Evolutionary conservation across 1,140 invertebrate genomes (phyloP).

Genomic region (Uloborus diversus): DNA sequence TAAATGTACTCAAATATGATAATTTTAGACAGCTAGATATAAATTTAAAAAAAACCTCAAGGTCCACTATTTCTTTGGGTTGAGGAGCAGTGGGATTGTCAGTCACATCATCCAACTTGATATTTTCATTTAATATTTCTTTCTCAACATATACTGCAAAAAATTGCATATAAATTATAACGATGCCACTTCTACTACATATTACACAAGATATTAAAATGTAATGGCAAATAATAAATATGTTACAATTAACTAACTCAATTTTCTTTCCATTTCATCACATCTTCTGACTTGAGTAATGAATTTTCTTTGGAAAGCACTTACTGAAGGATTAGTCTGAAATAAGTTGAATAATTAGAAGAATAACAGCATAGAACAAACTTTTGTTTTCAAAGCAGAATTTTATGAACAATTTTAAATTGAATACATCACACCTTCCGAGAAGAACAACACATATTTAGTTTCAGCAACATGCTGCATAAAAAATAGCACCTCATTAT

Average conservation of each 20-base stretch:
- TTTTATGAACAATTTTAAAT: background rate
- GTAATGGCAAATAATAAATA: too few species aligned
- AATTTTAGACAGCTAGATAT: background rate
- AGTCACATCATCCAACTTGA: slow-evolving; percentile 80
- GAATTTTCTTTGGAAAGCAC: slow-evolving; percentile 66
- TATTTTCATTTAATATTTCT: slow-evolving; percentile 92
- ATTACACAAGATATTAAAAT: too few species aligned
- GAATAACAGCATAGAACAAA: too few species aligned
- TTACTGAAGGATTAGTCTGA: slow-evolving; percentile 63
- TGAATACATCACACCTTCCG: background rate
- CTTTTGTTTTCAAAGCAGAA: too few species aligned
- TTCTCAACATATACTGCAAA: slow-evolving; percentile 83
- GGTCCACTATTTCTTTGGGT: slow-evolving; percentile 68
- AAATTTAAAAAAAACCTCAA: slow-evolving; percentile 63
- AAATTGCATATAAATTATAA: background rate
- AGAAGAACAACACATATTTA: too few species aligned
- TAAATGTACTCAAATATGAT: too few species aligned
- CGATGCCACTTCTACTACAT: too few species aligned
- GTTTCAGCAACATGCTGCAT: too few species aligned
- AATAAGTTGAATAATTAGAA: background rate
- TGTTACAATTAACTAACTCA: slow-evolving; percentile 65
- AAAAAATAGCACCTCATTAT: too few species aligned
- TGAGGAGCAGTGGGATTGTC: slow-evolving; percentile 67
- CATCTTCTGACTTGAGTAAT: slow-evolving; percentile 83
- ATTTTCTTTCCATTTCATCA: slow-evolving; percentile 91